These are phyloP conservation scores for Noctuana brunneofusca DNA, from an alignment of 2,888 invertebrate species.

Conservation along the genomic window DNA sequence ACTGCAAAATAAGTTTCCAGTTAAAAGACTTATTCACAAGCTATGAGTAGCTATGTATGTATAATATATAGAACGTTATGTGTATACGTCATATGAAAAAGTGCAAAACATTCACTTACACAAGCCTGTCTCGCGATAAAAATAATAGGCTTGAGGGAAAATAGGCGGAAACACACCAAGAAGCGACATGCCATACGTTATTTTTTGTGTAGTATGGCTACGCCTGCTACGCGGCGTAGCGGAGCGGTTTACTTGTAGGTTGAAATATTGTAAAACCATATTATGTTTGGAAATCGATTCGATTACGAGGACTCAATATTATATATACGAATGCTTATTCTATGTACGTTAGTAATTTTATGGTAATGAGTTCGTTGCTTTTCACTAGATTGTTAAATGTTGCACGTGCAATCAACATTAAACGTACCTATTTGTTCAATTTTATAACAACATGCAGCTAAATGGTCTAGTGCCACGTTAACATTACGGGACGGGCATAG, in stretches of 20 bases:
- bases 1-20: conserved; percentile 1
- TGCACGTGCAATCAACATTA: background rate
- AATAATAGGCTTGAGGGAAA: conserved; percentile 30
- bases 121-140: conserved; percentile 27
- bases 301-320: background rate
- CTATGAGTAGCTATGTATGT: background rate
- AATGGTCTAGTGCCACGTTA: conserved; percentile 8
- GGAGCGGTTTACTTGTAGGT: background rate
- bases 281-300: background rate
- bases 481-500: conserved; percentile 9
- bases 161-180: conserved; percentile 14
- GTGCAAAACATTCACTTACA: conserved; percentile 31
- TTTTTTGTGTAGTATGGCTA: conserved; percentile 20
- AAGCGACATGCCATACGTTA: conserved; percentile 13
- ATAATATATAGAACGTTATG: background rate
- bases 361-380: background rate
- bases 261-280: background rate
- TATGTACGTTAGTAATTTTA: too few species aligned
- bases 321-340: too few species aligned
- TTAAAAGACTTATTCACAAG: conserved; percentile 11
- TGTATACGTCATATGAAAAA: conserved; percentile 18
- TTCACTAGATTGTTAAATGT: background rate
- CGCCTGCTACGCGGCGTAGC: conserved; percentile 17
- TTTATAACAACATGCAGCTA: background rate
- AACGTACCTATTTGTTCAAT: background rate